Conservation (phyloP, 2,888 invertebrate species). For the Acleris literana region DNA sequence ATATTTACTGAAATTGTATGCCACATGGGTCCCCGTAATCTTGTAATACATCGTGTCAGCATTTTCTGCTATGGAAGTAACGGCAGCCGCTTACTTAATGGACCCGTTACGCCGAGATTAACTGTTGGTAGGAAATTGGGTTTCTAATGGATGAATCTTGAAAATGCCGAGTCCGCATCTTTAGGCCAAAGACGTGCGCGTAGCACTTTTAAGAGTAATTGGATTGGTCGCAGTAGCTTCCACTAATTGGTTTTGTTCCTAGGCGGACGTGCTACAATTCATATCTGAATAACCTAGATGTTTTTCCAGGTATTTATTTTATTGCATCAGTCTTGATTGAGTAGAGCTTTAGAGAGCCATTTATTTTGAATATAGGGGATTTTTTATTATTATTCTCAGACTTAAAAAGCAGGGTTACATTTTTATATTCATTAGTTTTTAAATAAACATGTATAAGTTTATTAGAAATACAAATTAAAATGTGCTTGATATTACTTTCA, state of each 20-base stretch:
- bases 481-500: too few species aligned
- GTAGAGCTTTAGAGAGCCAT: too few species aligned
- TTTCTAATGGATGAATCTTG: constrained; percentile 37
- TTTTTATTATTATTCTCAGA: too few species aligned
- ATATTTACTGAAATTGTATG: constrained; percentile 12
- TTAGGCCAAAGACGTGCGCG: constrained; percentile 32
- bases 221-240: constrained; percentile 33
- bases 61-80: constrained; percentile 34
- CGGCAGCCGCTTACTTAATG: constrained; percentile 34
- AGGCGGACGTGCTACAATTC: constrained; percentile 25
- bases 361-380: too few species aligned
- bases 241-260: constrained; percentile 33
- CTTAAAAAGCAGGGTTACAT: too few species aligned
- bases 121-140: constrained; percentile 38
- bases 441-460: too few species aligned
- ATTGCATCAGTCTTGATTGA: background rate
- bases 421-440: too few species aligned
- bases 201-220: constrained; percentile 37
- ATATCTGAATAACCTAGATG: constrained; percentile 9
- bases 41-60: constrained; percentile 30
- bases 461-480: too few species aligned
- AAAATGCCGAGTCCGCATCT: constrained; percentile 36
- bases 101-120: constrained; percentile 37
- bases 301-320: background rate
- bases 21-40: constrained; percentile 26